phyloP scores from a whole-genome alignment of 2,113 vertebrate species.

The Mesitornis unicolor region DNA sequence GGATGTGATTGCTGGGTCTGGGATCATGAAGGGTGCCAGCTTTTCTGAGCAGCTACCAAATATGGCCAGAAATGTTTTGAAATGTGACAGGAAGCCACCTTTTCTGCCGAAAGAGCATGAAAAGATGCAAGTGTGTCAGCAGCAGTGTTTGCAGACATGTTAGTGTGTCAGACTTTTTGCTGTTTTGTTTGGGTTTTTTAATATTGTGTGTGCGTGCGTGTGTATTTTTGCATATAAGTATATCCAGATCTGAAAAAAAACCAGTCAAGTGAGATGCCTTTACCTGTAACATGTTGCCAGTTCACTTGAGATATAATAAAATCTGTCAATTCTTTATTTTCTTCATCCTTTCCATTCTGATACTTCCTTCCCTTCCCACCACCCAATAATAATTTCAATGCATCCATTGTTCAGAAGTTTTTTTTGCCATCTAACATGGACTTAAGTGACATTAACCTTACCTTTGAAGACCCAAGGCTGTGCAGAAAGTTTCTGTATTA shows the following conservation, averaged over 20 bases:
- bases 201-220: not conserved
- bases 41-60: not conserved
- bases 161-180: not conserved
- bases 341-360: not conserved
- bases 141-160: not conserved
- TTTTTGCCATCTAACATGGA: not conserved
- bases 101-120: not conserved
- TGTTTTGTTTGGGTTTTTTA: not conserved
- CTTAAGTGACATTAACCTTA: not conserved
- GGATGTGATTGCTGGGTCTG: not conserved
- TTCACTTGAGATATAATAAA: not conserved
- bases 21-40: not conserved
- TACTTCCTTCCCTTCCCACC: not conserved
- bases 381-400: not conserved
- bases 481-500: not conserved
- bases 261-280: not conserved
- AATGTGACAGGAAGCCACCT: not conserved
- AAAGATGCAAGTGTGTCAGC: not conserved
- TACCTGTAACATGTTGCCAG: not conserved
- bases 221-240: not conserved
- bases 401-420: not conserved
- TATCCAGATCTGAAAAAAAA: not conserved
- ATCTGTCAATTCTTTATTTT: not conserved
- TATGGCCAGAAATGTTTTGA: not conserved
- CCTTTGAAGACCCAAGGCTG: not conserved